Base-by-base conservation (phyloP, 2,888 invertebrate species). In the Chymomyza procnemis region DNA sequence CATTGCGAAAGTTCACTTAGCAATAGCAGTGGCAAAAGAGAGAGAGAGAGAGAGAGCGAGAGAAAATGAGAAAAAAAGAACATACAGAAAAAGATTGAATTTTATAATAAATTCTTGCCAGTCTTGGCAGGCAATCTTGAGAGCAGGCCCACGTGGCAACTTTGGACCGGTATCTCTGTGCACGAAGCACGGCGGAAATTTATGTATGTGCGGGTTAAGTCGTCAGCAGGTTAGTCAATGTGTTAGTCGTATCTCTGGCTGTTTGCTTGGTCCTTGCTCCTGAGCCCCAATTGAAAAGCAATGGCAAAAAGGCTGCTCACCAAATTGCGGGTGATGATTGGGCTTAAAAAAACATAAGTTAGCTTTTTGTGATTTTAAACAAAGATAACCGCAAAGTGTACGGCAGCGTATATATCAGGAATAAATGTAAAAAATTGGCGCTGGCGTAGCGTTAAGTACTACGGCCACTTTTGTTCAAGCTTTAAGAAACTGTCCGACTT, bases 81-180 rank as follows among this genome's bases (percentile, higher is more conserved):
- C 52, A 52, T 16, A 66, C 22, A 22, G 22, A 62, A 66, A 74
- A 79, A 84, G 71, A 78, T 81, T 85, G 81, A 80, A 80, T 80
- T 85, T 85, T 80, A 83, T 80, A 80, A 80, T 80, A 80, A 80
- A 85, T 80, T 80, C 19, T 78, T 66, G 58, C 57, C 66, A 80
- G 85, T 34, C 34, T 34, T 34, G 68, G 71, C 76, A 73, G 61
- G 63, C 70, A 30, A 52, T 67, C 69, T 75, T 60, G 66, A 78
- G 78, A 47, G 48, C 58, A 50, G 19, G n/a, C 34, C 34, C 48
- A 48, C 48, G 34, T 61, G 64, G 58, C 66, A 34, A 34, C 34
- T 48, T 34, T 64, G 73, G 61, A 56, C 55, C 58, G 47, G 69
- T n/a, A 70, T 69, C 46, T 79, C 77, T 18, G 50, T 16, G 50